Conservation (phyloP, 2,797 vertebrate species). For the Dermochelys coriacea region DNA sequence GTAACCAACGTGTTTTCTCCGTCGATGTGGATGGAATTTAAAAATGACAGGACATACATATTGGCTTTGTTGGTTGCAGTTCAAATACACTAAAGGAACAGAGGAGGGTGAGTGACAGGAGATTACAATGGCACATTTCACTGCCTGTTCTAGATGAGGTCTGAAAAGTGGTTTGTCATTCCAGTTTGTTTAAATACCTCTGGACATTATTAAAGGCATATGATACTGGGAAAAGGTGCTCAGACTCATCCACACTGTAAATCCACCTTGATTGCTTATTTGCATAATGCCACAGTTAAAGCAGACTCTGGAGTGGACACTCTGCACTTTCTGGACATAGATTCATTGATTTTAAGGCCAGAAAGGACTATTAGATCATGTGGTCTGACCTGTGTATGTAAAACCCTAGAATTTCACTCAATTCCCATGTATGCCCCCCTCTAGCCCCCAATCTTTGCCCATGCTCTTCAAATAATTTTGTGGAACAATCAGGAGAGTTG, state of each 20-base stretch:
- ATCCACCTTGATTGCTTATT: not conserved
- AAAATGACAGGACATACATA: not conserved
- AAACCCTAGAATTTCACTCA: not conserved
- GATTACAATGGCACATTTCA: not conserved
- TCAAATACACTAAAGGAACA: not conserved
- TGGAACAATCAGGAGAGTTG: not conserved
- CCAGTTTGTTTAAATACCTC: not conserved
- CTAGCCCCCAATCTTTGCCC: not conserved
- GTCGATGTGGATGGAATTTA: not conserved
- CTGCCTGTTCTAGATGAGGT: not conserved
- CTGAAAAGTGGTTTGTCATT: not conserved
- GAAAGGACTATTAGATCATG: not conserved
- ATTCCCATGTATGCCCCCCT: not conserved
- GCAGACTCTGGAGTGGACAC: not conserved
- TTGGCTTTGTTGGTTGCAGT: not conserved
- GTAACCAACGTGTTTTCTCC: not conserved
- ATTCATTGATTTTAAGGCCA: not conserved
- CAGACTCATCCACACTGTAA: not conserved
- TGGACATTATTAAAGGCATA: not conserved
- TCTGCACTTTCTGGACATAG: not conserved
- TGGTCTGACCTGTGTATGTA: not conserved
- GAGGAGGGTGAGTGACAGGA: not conserved
- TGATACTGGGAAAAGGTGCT: not conserved
- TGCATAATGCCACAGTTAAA: not conserved
- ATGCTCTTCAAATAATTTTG: not conserved